A percentile compares a stretch with the other conserved stretches of the same genome.
These are phyloP conservation scores for Tympanoctomys barrerae DNA, from an alignment of 2,797 vertebrate genomes.

Conservation along the genomic window DNA sequence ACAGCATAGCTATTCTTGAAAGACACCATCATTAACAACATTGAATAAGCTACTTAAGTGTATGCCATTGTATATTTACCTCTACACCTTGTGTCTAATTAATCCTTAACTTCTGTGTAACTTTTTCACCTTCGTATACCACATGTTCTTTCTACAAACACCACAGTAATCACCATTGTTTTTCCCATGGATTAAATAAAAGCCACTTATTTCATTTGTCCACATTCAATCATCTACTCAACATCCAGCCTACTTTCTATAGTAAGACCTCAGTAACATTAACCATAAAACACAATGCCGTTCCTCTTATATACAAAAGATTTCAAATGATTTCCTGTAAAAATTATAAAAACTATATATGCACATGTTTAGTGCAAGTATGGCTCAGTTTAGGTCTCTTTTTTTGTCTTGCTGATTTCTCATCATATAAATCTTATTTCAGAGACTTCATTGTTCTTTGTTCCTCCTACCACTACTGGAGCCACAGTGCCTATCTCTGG, in stretches of 20 bases:
- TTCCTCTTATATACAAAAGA: not conserved
- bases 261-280: not conserved
- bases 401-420: not conserved
- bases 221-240: not conserved
- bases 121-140: fast-evolving
- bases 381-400: not conserved
- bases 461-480: not conserved
- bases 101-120: not conserved
- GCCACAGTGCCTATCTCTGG: not conserved
- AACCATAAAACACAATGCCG: not conserved
- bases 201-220: not conserved
- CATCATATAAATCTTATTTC: not conserved
- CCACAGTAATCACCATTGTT: not conserved
- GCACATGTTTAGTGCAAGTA: not conserved
- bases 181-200: slow-evolving; percentile 18
- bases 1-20: not conserved
- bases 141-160: not conserved
- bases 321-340: not conserved
- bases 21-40: not conserved
- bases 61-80: not conserved
- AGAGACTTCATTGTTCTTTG: not conserved
- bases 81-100: not conserved
- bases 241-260: not conserved
- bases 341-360: not conserved
- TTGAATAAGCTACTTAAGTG: not conserved